phyloP scores from a whole-genome alignment of 2,888 invertebrate species.

The Spialia ferax region DNA sequence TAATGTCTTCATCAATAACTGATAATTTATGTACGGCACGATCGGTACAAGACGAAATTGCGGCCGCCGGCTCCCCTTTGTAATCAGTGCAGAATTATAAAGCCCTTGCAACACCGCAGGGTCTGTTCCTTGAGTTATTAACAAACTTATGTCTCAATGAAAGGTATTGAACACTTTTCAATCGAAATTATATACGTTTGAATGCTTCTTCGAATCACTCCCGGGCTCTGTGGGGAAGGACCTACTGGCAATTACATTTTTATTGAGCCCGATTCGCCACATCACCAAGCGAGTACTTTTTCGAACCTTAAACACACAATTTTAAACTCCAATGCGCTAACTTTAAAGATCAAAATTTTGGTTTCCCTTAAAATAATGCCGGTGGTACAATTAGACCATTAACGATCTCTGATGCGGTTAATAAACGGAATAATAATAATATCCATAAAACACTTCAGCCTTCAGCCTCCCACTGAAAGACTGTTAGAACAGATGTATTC shows the following conservation, averaged over 20 bases:
- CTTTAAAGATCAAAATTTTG: constrained; percentile 11
- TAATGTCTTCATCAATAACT: constrained; percentile 87
- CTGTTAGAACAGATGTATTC: constrained; percentile 64
- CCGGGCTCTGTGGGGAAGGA: constrained; percentile 19
- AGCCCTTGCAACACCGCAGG: constrained; percentile 81
- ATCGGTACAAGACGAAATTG: constrained; percentile 85
- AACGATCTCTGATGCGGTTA: constrained; percentile 41
- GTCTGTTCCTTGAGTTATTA: constrained; percentile 66
- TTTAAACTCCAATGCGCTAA: background rate
- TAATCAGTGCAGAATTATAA: constrained; percentile 86
- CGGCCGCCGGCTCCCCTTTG: constrained; percentile 88
- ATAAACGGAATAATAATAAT: constrained; percentile 46
- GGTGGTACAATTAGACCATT: constrained; percentile 39
- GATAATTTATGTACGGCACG: constrained; percentile 85
- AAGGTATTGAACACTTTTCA: constrained; percentile 50
- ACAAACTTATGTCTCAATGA: constrained; percentile 73
- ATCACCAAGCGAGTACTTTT: background rate
- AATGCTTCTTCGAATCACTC: constrained; percentile 31
- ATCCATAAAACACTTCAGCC: constrained; percentile 45
- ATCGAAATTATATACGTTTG: constrained; percentile 41
- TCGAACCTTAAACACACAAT: constrained; percentile 1
- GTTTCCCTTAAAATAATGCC: constrained; percentile 7
- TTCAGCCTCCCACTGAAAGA: constrained; percentile 50
- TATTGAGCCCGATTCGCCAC: constrained; percentile 29
- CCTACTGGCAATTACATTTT: constrained; percentile 30